phyloP scores from a whole-genome alignment of 2,888 invertebrate species.

The Chymomyza amoena region DNA sequence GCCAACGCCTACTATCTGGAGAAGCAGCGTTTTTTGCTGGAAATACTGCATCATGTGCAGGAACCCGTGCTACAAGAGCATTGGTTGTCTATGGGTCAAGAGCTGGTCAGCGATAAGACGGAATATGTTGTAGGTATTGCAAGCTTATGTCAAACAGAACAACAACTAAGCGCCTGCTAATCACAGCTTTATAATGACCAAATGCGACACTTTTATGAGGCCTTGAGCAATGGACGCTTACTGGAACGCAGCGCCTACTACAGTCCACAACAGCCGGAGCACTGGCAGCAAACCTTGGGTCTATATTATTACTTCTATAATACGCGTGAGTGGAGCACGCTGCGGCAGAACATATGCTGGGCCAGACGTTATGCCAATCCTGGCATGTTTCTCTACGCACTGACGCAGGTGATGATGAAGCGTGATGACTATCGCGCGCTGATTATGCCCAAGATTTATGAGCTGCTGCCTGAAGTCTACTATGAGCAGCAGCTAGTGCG shows the following conservation, averaged over 20 bases:
- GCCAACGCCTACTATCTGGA: constrained; percentile 54
- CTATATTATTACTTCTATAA: constrained; percentile 82
- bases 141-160: neutral
- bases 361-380: constrained; percentile 85
- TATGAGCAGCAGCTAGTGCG: constrained; percentile 84
- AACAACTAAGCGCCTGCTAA: neutral
- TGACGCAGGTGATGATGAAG: constrained; percentile 84
- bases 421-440: constrained; percentile 83
- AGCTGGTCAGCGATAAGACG: constrained; percentile 43
- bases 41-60: constrained; percentile 50
- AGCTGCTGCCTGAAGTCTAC: constrained; percentile 87
- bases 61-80: constrained; percentile 45
- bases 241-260: constrained; percentile 24
- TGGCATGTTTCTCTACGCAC: constrained; percentile 85
- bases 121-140: constrained; percentile 43
- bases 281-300: constrained; percentile 43
- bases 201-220: constrained; percentile 36
- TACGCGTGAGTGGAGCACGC: constrained; percentile 82
- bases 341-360: constrained; percentile 81
- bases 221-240: constrained; percentile 19
- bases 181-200: constrained; percentile 37
- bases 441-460: constrained; percentile 85
- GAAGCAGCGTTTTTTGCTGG: constrained; percentile 52
- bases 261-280: constrained; percentile 24
- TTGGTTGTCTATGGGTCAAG: constrained; percentile 39